Conservation (phyloP, 2,888 invertebrate genomes). For the Caenorhabditis macrosperma region DNA sequence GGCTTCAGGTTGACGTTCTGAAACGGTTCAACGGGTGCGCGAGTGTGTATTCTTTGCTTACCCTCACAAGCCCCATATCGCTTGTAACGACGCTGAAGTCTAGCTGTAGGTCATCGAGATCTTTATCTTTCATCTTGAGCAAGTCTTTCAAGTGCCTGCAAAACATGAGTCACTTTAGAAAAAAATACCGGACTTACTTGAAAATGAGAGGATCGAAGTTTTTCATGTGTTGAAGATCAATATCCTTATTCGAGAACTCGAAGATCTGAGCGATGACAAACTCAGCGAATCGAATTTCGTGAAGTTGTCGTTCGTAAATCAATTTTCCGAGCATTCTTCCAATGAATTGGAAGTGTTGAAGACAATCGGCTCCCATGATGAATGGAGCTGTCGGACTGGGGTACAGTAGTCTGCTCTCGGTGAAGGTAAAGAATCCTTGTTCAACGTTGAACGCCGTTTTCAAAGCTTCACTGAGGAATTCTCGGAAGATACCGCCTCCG, state of each 20-base stretch:
- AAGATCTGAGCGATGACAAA: conserved; percentile 93
- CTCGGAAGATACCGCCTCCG: conserved; percentile 93
- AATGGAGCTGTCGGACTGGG: conserved; percentile 92
- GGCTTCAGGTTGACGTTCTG: conserved; percentile 89
- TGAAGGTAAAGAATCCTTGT: conserved; percentile 87
- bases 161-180: not conserved
- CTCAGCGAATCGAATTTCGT: conserved; percentile 94
- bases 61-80: conserved; percentile 57
- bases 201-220: conserved; percentile 63
- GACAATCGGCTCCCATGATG: conserved; percentile 81
- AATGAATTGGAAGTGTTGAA: conserved; percentile 91
- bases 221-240: conserved; percentile 67
- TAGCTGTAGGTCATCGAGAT: conserved; percentile 59
- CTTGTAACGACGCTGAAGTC: conserved; percentile 68
- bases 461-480: conserved; percentile 93
- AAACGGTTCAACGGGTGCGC: no score
- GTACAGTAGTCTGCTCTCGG: conserved; percentile 85
- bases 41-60: not conserved
- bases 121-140: conserved; percentile 29
- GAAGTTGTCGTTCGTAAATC: conserved; percentile 93
- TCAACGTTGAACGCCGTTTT: conserved; percentile 82
- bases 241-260: conserved; percentile 40
- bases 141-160: conserved; percentile 56
- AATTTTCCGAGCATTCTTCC: conserved; percentile 96
- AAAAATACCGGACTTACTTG: conserved; percentile 34